A percentile compares a stretch with the other conserved stretches of the same genome.
These are phyloP conservation scores for Conus canariensis DNA, from an alignment of 2,888 invertebrate genomes.

Conservation along the genomic window DNA sequence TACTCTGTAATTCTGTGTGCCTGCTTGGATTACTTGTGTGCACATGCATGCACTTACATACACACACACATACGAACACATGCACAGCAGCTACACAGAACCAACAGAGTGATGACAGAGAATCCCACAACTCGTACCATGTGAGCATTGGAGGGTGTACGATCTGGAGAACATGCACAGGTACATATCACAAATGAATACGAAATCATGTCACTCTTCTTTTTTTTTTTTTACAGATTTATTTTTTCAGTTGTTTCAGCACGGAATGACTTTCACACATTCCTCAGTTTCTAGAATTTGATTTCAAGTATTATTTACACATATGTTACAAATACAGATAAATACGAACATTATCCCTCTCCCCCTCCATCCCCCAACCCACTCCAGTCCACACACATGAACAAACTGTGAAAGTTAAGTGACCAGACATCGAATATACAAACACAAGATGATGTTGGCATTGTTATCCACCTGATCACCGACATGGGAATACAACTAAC, in stretches of 20 bases:
- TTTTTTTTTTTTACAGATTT: neutral
- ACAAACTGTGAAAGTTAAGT: neutral
- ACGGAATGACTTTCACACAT: neutral
- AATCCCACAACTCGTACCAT: too few species aligned
- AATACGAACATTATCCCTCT: neutral
- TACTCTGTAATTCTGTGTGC: neutral
- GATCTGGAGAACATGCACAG: neutral
- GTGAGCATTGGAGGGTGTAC: too few species aligned
- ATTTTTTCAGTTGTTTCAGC: neutral
- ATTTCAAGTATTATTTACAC: neutral
- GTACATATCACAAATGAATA: neutral
- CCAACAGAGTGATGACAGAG: too few species aligned
- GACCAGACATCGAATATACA: too few species aligned
- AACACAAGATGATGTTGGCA: too few species aligned
- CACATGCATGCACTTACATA: neutral
- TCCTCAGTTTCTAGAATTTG: neutral
- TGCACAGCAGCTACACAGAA: neutral
- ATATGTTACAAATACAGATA: neutral
- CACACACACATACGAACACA: neutral
- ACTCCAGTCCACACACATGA: neutral
- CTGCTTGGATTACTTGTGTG: neutral
- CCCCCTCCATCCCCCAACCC: neutral
- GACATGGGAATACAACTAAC: too few species aligned
- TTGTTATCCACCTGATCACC: too few species aligned
- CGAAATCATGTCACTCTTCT: neutral